Evolutionary conservation across 2,888 invertebrate species (phyloP).

Genomic region (Lepidochrysops patricia): DNA sequence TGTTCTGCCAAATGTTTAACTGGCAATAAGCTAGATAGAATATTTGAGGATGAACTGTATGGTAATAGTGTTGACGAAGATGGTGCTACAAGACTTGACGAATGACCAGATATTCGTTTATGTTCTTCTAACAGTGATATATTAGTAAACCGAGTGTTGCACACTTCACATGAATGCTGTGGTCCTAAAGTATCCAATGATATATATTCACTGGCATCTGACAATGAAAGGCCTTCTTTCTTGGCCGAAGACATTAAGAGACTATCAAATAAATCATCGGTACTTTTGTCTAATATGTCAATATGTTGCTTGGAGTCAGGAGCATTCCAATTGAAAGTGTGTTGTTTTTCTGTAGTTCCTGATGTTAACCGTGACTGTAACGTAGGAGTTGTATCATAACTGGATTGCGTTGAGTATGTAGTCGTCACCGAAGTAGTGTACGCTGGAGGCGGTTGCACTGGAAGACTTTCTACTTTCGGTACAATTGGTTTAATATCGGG

Average conservation of each 20-base stretch:
- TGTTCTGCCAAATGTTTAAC: constrained; percentile 66
- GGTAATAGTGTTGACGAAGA: constrained; percentile 49
- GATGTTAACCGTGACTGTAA: constrained; percentile 33
- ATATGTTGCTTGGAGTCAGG: constrained; percentile 60
- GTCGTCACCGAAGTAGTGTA: constrained; percentile 32
- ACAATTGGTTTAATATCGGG: constrained; percentile 56
- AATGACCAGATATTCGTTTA: constrained; percentile 71
- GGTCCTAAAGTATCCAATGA: constrained; percentile 77
- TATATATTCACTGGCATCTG: constrained; percentile 75
- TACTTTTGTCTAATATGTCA: constrained; percentile 59
- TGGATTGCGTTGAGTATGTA: constrained; percentile 32
- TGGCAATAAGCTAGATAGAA: constrained; percentile 57
- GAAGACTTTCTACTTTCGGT: constrained; percentile 49
- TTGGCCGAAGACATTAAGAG: constrained; percentile 53
- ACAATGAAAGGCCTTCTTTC: constrained; percentile 48
- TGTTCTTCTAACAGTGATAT: constrained; percentile 71
- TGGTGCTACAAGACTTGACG: constrained; percentile 50
- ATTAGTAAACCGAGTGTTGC: constrained; percentile 75
- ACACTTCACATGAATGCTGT: constrained; percentile 75
- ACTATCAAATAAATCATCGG: constrained; percentile 66
- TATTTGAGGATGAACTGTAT: constrained; percentile 46
- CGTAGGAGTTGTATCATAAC: constrained; percentile 25
- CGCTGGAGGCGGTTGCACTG: constrained; percentile 36
- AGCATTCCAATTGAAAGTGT: constrained; percentile 66
- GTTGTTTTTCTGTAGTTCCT: constrained; percentile 57